Percentiles rank a stretch among this genome's conserved stretches.
Evolutionary conservation across 2,113 vertebrate species (phyloP).

Genomic region (Falcunculus frontatus): DNA sequence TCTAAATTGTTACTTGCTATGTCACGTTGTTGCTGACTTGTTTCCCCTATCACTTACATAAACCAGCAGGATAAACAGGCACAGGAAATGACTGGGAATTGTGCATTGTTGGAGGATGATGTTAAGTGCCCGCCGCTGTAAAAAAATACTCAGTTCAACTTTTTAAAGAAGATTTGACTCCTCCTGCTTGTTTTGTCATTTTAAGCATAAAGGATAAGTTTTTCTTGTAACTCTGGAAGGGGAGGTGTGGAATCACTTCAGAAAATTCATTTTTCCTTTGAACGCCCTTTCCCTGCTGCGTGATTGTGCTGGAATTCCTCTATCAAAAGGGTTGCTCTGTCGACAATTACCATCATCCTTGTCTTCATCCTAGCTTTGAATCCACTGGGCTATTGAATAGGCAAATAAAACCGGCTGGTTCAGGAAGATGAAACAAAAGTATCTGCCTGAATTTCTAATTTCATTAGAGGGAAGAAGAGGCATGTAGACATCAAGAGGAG

Average conservation of each 20-base stretch:
- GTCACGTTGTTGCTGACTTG: background rate
- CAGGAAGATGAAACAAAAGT: constrained; percentile 2
- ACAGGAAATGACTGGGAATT: background rate
- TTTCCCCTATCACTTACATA: background rate
- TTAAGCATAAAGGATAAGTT: background rate
- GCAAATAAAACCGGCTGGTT: constrained; percentile 48
- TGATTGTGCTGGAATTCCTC: background rate
- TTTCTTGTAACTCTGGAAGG: background rate
- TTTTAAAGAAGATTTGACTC: background rate
- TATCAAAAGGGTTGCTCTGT: background rate
- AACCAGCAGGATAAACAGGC: constrained; percentile 5
- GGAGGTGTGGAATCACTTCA: background rate
- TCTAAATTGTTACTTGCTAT: background rate
- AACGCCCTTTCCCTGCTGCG: background rate
- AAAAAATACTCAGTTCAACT: background rate
- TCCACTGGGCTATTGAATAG: background rate
- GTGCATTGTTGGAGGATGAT: background rate
- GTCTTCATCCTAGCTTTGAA: background rate
- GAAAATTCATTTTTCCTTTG: constrained; percentile 1
- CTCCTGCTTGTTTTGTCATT: background rate
- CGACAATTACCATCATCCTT: background rate
- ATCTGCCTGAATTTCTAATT: background rate
- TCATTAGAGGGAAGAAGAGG: background rate
- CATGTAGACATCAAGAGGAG: constrained; percentile 8
- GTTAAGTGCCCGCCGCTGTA: background rate